These are phyloP conservation scores for Platygyra sinensis DNA, from an alignment of 64 coral and sea anemone genomes.

Conservation along the genomic window DNA sequence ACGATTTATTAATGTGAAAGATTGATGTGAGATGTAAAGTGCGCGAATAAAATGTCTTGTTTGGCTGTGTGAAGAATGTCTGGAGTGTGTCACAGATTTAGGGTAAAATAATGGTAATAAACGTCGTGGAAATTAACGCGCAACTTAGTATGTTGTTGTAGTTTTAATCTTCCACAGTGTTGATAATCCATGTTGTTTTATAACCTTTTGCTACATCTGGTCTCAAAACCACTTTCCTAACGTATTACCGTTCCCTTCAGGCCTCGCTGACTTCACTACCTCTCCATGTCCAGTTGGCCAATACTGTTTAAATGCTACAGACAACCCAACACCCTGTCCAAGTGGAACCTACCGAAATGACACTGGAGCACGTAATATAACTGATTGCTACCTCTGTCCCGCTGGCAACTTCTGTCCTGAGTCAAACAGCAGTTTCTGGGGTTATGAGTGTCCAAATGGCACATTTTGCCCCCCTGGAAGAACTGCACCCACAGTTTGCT, in stretches of 20 bases:
- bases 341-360: conserved; percentile 86
- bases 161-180: too few species aligned
- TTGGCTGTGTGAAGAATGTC: too few species aligned
- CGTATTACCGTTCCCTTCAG: conserved; percentile 19
- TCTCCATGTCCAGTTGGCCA: conserved; percentile 89
- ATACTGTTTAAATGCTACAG: conserved; percentile 84
- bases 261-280: conserved; percentile 63
- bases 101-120: too few species aligned
- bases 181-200: too few species aligned
- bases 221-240: not conserved
- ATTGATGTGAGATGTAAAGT: too few species aligned
- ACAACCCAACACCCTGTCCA: conserved; percentile 75
- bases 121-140: too few species aligned
- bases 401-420: conserved; percentile 72
- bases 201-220: not conserved
- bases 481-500: conserved; percentile 72
- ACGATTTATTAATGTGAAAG: too few species aligned
- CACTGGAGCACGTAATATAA: conserved; percentile 67
- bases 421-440: conserved; percentile 77
- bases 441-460: conserved; percentile 74
- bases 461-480: conserved; percentile 87
- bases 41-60: too few species aligned
- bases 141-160: too few species aligned
- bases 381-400: conserved; percentile 82
- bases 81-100: too few species aligned